Evolutionary conservation across 2,113 vertebrate species (phyloP), one percentile per base, ranked within the genome.

Genomic region (Pseudois nayaur): DNA sequence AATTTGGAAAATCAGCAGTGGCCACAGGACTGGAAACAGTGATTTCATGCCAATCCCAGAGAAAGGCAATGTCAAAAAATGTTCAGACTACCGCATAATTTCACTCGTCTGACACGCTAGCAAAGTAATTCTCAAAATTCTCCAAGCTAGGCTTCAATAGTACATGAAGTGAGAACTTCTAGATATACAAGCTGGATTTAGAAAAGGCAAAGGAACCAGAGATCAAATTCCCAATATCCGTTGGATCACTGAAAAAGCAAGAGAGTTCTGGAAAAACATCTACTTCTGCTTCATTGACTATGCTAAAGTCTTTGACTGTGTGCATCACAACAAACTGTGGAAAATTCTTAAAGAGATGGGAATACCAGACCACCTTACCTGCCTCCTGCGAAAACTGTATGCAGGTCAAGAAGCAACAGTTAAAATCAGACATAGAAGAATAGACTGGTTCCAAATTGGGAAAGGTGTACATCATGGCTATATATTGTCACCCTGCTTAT

Each of bases 161-260:
- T 71, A 36, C 0, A 4, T 0, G 0, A 36, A 71, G 64, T 0
- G 2, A 71, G 19, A 36, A 11, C 17, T 36, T 71, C n/a, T 21
- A 36, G 64, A 71, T 36, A 36, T 36, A 36, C 17, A 36, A 36
- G 17, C 64, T 71, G n/a, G 64, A 71, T 71, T 71, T 11, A 21
- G n/a, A 71, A 36, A 71, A 21, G 17, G 4, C 64, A 36, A 71
- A 36, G 17, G 33, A 71, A 36, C 4, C 17, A 21, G n/a, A 71
- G n/a, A 71, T 21, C n/a, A 36, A 36, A 71, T 71, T 71, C n/a
- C n/a, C 64, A 36, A 21, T 21, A 71, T 71, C 17, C 0, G 0
- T 2, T 71, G n/a, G n/a, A 36, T 71, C n/a, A 71, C 5, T 0
- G 4, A 36, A 71, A 71, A 71, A 71, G 17, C 17, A 71, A 71